phyloP scores from a whole-genome alignment of 2,888 invertebrate species.

The Lamellibrachia satsuma region DNA sequence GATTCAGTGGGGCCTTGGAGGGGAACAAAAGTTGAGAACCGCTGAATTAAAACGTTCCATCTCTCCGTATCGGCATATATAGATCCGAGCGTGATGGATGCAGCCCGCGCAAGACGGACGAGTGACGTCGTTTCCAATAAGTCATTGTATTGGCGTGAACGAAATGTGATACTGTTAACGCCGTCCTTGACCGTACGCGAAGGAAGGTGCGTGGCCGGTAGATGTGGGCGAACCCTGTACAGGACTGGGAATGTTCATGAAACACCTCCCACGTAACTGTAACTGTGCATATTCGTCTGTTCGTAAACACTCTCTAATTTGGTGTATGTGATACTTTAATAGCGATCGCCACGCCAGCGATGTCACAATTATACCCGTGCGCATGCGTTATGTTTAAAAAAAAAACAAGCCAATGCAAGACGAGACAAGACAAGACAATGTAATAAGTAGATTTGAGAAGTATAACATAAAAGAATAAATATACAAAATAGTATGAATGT shows the following conservation, averaged over 20 bases:
- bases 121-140: background rate
- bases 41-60: background rate
- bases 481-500: no score
- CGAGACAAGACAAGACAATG: no score
- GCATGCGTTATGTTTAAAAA: background rate
- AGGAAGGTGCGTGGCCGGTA: background rate
- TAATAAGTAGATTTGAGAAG: no score
- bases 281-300: background rate
- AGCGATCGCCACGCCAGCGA: background rate
- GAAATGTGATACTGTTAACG: background rate
- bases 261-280: background rate
- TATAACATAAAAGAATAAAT: no score
- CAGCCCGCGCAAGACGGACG: background rate
- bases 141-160: background rate
- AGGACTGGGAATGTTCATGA: background rate
- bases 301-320: background rate
- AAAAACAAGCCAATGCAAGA: no score
- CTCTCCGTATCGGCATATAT: background rate
- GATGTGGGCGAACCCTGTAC: background rate
- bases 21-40: no score
- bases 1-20: background rate
- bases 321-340: background rate
- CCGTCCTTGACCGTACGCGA: background rate
- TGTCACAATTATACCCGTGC: background rate
- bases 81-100: background rate